Evolutionary conservation across 2,888 invertebrate genomes (phyloP), one percentile per base, ranked within the genome.

Genomic region (Acanthosepion lycidas): DNA sequence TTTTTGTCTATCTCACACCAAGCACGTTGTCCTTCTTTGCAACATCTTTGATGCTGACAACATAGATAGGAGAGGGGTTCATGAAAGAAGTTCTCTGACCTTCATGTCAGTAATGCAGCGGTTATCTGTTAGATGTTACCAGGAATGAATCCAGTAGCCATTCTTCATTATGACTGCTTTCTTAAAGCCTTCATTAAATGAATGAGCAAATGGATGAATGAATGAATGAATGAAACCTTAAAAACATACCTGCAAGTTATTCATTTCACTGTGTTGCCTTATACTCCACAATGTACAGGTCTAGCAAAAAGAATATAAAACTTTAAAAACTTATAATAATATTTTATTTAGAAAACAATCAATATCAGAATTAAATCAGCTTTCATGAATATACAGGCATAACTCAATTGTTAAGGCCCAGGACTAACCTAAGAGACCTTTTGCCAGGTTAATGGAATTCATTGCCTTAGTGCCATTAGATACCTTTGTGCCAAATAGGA

Each of bases 31-130:
- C n/a, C n/a, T n/a, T n/a, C n/a, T 9, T 78, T 78, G 78, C 78
- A 78, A 78, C 78, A 78, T 78, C 28, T 78, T n/a, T 78, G n/a
- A 78, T 78, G n/a, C 78, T 78, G 78, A 18, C 12, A 33, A 33
- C 33, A 78, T n/a, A n/a, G 55, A 23, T 59, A 59, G n/a, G 78
- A 78, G 78, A 28, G n/a, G 78, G 12, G 78, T 78, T n/a, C n/a
- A 18, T 78, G 55, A 59, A 23, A 59, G 55, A 59, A 59, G 23
- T 20, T 9, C 78, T 9, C n/a, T 78, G 78, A 78, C 78, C 78
- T 78, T n/a, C 78, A n/a, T 78, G 78, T 78, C 78, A 78, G 78
- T n/a, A 78, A 78, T 78, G 78, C 78, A 78, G 78, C n/a, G n/a
- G n/a, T 78, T 78, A 78, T 78, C 78, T 78, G 78, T 26, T 6